Percentiles rank a stretch among this genome's conserved stretches.
Conservation (phyloP, 2,113 vertebrate genomes). For the Vulpes lagopus region DNA sequence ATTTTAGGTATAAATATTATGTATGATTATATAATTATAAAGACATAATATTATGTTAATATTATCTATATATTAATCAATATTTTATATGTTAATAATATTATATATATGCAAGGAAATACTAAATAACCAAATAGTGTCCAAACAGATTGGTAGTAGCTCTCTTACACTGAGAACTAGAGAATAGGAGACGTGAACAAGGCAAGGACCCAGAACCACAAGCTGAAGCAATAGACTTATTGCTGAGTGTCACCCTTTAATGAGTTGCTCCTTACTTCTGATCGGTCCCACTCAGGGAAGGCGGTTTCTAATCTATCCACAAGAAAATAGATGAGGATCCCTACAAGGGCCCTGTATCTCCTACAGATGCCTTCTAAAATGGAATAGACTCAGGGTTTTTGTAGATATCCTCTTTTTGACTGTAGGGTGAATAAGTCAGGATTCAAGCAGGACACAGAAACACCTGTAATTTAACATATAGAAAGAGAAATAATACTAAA, state of each 20-base stretch:
- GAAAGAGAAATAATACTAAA: background rate
- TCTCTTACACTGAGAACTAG: background rate
- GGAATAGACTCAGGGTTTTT: background rate
- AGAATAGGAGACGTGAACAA: background rate
- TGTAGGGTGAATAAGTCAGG: background rate
- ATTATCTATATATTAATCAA: no score
- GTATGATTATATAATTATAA: background rate
- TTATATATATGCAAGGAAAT: no score
- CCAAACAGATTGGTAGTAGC: background rate
- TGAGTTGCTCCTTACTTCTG: background rate
- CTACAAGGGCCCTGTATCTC: background rate
- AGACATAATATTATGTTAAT: background rate
- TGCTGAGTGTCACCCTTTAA: background rate
- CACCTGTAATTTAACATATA: background rate
- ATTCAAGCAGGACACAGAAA: background rate
- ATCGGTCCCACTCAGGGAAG: background rate
- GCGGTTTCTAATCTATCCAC: background rate
- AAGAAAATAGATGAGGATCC: background rate
- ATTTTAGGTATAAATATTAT: background rate
- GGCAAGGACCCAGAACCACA: background rate
- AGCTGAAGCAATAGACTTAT: background rate
- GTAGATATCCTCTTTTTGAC: background rate
- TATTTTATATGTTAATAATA: no score
- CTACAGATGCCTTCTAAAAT: background rate
- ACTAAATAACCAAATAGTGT: background rate